phyloP scores from a whole-genome alignment of 2,888 invertebrate genomes.

The Schizaphis graminum region DNA sequence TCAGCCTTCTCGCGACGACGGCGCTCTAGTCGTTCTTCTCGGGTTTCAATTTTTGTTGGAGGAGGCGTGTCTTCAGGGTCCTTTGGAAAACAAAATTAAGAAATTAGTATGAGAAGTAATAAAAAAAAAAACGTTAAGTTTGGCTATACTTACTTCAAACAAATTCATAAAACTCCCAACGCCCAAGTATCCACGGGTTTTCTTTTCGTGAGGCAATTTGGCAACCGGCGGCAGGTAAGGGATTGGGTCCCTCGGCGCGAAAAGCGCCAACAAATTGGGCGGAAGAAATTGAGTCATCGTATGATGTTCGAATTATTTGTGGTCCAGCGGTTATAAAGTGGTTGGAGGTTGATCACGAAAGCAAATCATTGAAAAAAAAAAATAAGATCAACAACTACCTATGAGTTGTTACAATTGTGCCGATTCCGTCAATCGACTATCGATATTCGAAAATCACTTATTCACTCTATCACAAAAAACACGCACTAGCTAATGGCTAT shows the following conservation, averaged over 20 bases:
- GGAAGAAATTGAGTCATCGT: conserved; percentile 98
- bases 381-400: neutral
- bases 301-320: neutral
- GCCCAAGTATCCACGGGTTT: conserved; percentile 90
- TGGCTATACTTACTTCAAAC: conserved; percentile 85
- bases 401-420: no score
- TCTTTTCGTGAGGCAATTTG: conserved; percentile 97
- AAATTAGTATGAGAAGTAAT: neutral
- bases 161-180: conserved; percentile 84
- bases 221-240: conserved; percentile 94
- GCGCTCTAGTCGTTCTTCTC: conserved; percentile 92
- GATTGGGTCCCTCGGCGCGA: conserved; percentile 97
- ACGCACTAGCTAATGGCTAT: neutral
- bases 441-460: neutral
- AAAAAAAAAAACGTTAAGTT: neutral
- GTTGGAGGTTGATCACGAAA: neutral
- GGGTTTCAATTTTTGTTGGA: conserved; percentile 93
- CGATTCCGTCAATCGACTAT: neutral
- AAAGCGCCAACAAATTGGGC: conserved; percentile 95
- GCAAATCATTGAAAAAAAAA: neutral
- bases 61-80: conserved; percentile 98
- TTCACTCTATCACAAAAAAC: neutral
- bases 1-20: conserved; percentile 93
- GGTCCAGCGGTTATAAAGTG: neutral
- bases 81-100: conserved; percentile 72